Percentiles rank a stretch among this genome's conserved stretches.
These are phyloP conservation scores for Cirrhinus mrigala DNA, from an alignment of 2,797 vertebrate genomes.

Conservation along the genomic window DNA sequence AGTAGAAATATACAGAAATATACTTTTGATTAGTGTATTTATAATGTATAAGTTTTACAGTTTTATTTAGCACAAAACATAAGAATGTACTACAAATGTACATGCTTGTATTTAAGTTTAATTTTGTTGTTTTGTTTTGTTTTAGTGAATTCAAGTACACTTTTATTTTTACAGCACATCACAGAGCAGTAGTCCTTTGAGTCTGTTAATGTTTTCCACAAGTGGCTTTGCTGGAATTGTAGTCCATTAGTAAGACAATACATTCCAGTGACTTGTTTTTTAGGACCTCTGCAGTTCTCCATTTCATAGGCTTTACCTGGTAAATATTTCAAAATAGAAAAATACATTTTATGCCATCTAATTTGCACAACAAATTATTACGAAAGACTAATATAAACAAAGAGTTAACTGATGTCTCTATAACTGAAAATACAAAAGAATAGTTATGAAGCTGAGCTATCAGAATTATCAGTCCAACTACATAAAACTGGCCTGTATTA, in stretches of 20 bases:
- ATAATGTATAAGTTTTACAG: no score
- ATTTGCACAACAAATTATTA: not conserved
- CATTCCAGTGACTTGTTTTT: conserved; percentile 40
- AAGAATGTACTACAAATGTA: no score
- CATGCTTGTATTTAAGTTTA: no score
- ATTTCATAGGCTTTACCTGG: conserved; percentile 9
- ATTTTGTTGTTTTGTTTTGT: no score
- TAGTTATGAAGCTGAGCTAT: not conserved
- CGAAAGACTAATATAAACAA: not conserved
- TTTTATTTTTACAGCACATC: no score
- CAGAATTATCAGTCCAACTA: conserved; percentile 7
- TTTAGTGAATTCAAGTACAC: no score
- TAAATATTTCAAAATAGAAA: not conserved
- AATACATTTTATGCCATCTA: not conserved
- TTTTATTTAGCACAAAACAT: no score
- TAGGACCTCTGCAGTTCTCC: not conserved
- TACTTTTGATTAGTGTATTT: no score
- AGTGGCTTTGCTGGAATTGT: conserved; percentile 32
- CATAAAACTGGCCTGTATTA: conserved; percentile 26
- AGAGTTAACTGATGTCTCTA: not conserved
- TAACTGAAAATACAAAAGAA: not conserved
- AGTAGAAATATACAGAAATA: no score
- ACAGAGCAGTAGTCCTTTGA: not conserved
- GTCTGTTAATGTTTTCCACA: conserved; percentile 36
- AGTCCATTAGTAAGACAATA: conserved; percentile 32